Percentiles rank a stretch among this genome's conserved stretches.
phyloP scores from a whole-genome alignment of 2,113 vertebrate species.

The Sprattus sprattus region DNA sequence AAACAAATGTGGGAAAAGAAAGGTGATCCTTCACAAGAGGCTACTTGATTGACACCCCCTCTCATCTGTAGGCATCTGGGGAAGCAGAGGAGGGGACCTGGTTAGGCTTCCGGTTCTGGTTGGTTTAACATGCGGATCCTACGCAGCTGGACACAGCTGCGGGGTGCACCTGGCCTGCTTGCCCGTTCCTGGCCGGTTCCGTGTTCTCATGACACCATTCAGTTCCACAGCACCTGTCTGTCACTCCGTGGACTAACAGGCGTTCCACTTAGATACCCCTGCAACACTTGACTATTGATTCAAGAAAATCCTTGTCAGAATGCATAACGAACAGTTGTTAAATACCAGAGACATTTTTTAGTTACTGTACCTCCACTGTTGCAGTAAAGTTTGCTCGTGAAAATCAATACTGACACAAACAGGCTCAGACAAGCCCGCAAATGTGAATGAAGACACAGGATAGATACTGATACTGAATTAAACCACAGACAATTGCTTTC shows the following conservation, averaged over 20 bases:
- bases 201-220: slow-evolving; percentile 67
- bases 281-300: slow-evolving; percentile 65
- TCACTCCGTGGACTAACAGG: slow-evolving; percentile 57
- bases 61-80: slow-evolving; percentile 15
- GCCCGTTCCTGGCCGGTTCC: neutral
- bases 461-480: neutral
- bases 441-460: neutral
- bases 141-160: slow-evolving; percentile 55
- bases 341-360: neutral
- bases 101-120: slow-evolving; percentile 41
- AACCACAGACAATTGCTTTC: neutral
- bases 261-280: slow-evolving; percentile 62
- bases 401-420: neutral
- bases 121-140: slow-evolving; percentile 27
- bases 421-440: neutral
- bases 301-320: slow-evolving; percentile 57
- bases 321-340: slow-evolving; percentile 11
- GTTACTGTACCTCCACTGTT: neutral
- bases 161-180: slow-evolving; percentile 59
- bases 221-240: slow-evolving; percentile 65
- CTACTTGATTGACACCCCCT: slow-evolving; percentile 19
- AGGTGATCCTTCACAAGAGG: neutral
- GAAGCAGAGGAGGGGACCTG: slow-evolving; percentile 12
- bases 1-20: neutral
- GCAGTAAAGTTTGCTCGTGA: neutral